Conservation (phyloP, 2,888 invertebrate species). For the Parochlus steinenii region DNA sequence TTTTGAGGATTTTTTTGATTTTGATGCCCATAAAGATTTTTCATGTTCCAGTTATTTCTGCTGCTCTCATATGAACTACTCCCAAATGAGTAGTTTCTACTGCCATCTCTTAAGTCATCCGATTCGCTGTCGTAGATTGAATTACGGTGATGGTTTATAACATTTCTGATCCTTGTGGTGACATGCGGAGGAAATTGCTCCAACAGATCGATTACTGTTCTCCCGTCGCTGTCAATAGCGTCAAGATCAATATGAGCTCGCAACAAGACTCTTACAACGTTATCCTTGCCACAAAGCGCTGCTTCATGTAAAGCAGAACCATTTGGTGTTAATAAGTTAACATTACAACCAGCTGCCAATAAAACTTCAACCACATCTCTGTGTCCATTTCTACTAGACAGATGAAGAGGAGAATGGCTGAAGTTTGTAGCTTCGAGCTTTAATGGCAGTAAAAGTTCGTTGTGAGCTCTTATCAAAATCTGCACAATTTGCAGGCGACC, state of each 20-base stretch:
- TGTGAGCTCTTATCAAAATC: conserved; percentile 65
- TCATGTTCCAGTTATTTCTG: conserved; percentile 14
- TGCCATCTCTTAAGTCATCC: conserved; percentile 34
- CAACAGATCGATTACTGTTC: conserved; percentile 74
- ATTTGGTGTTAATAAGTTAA: conserved; percentile 68
- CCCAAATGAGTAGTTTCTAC: conserved; percentile 13
- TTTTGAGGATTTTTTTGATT: background rate
- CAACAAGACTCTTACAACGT: conserved; percentile 67
- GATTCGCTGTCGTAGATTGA: conserved; percentile 36
- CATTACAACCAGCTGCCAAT: conserved; percentile 69
- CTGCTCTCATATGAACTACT: conserved; percentile 16
- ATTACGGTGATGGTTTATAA: conserved; percentile 44
- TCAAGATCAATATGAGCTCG: conserved; percentile 67
- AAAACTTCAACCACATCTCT: conserved; percentile 69
- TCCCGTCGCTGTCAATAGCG: conserved; percentile 59
- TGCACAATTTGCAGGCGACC: conserved; percentile 74
- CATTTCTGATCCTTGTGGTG: conserved; percentile 68
- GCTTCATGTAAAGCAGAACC: conserved; percentile 92
- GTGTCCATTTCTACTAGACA: conserved; percentile 85
- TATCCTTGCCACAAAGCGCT: conserved; percentile 77
- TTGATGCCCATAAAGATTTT: conserved; percentile 10
- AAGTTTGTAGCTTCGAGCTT: conserved; percentile 37
- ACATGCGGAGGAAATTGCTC: conserved; percentile 79
- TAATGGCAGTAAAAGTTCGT: conserved; percentile 61
- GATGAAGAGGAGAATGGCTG: conserved; percentile 75